A percentile compares a stretch with the other conserved stretches of the same genome.
Conservation (phyloP, 2,888 invertebrate genomes). For the Litoditis marina region DNA sequence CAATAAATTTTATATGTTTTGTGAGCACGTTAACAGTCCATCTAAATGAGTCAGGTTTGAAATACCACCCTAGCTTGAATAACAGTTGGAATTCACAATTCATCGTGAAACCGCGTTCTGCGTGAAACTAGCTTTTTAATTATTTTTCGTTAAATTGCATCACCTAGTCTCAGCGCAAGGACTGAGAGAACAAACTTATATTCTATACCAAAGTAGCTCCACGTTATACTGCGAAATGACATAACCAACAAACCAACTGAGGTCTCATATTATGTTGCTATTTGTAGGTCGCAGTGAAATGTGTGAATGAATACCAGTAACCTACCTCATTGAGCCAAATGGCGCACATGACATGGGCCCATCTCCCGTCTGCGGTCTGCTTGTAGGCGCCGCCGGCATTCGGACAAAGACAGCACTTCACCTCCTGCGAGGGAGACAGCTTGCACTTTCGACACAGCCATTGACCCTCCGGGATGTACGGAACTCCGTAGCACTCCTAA, state of each 20-base stretch:
- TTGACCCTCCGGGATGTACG: slow-evolving; percentile 93
- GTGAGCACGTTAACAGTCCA: too few relatives aligned
- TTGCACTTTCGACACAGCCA: slow-evolving; percentile 94
- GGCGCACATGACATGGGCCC: slow-evolving; percentile 98
- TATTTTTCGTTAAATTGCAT: too few relatives aligned
- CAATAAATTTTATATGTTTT: too few relatives aligned
- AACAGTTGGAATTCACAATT: too few relatives aligned
- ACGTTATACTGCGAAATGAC: not conserved
- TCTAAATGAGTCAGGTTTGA: too few relatives aligned
- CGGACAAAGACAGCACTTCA: slow-evolving; percentile 95
- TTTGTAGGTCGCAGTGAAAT: not conserved
- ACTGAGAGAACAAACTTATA: too few relatives aligned
- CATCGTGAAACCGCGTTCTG: too few relatives aligned
- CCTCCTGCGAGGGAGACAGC: slow-evolving; percentile 87
- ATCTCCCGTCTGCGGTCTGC: slow-evolving; percentile 83
- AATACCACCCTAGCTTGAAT: too few relatives aligned
- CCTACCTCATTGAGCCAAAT: slow-evolving; percentile 97
- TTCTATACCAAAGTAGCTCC: too few relatives aligned
- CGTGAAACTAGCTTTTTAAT: too few relatives aligned
- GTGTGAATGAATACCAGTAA: not conserved
- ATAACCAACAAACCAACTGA: too few relatives aligned
- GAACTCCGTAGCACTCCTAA: slow-evolving; percentile 83
- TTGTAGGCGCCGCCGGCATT: slow-evolving; percentile 98
- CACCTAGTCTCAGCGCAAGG: too few relatives aligned
- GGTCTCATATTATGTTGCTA: not conserved